A percentile compares a stretch with the other conserved stretches of the same genome.
These are phyloP conservation scores for Aleiodes testaceus DNA, from an alignment of 2,888 invertebrate genomes.

Conservation along the genomic window DNA sequence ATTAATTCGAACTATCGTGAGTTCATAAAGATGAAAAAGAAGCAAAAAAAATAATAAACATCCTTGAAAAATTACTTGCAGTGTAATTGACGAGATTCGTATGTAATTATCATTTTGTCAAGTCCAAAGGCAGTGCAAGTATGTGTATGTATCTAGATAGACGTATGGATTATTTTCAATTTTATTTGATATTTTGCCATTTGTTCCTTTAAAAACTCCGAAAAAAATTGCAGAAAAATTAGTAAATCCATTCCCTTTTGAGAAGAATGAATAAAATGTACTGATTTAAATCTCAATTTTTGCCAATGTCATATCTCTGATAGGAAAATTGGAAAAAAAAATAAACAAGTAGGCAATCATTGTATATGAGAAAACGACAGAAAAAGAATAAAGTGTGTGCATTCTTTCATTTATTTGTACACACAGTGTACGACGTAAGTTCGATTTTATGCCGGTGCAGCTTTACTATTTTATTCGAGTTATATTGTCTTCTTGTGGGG, in stretches of 20 bases:
- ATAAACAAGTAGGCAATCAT: not conserved
- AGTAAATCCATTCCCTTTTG: no score
- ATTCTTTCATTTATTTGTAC: conserved; percentile 40
- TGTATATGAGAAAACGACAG: not conserved
- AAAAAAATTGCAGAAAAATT: no score
- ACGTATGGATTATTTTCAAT: conserved; percentile 15
- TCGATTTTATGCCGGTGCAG: conserved; percentile 43
- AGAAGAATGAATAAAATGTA: no score
- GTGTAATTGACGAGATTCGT: conserved; percentile 16
- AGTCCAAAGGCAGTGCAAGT: not conserved
- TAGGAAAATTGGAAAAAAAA: conserved; percentile 27
- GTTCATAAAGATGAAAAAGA: conserved; percentile 44
- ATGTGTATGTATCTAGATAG: not conserved
- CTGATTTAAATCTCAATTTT: no score
- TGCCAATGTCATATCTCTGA: not conserved
- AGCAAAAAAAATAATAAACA: not conserved
- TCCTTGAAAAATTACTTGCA: conserved; percentile 9
- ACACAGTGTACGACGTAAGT: conserved; percentile 34
- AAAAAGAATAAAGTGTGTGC: conserved; percentile 28
- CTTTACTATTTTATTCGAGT: conserved; percentile 43
- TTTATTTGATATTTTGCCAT: conserved; percentile 41
- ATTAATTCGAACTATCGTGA: conserved; percentile 52
- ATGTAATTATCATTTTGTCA: conserved; percentile 15
- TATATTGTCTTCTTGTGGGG: not conserved
- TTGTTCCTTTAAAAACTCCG: no score